These are phyloP conservation scores for Selene dorsalis DNA, from an alignment of 2,797 vertebrate genomes.

Conservation along the genomic window DNA sequence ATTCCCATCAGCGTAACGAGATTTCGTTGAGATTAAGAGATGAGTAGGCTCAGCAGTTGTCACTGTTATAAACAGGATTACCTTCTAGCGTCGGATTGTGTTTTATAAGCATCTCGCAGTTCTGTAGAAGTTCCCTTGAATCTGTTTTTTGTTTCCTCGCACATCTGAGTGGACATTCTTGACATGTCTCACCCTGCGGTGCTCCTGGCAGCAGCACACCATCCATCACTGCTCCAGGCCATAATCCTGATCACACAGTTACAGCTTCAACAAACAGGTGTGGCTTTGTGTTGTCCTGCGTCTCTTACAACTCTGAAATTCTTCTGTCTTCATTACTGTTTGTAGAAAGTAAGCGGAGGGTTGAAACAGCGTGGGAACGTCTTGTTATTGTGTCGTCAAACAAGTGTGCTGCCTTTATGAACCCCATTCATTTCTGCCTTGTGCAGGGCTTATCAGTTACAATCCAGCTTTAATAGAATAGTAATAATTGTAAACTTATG, in stretches of 20 bases:
- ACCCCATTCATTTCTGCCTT: not conserved
- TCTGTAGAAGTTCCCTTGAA: conserved; percentile 7
- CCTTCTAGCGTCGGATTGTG: not conserved
- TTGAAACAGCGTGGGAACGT: not conserved
- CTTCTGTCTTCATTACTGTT: conserved; percentile 5
- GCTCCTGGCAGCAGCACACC: conserved; percentile 25
- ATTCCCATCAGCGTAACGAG: not conserved
- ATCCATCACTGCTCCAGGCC: conserved; percentile 35
- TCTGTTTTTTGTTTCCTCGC: not conserved
- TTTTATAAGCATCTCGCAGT: not conserved
- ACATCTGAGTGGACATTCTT: conserved; percentile 53
- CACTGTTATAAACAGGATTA: not conserved
- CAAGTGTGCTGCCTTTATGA: not conserved
- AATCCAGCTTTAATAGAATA: not conserved
- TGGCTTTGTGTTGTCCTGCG: not conserved
- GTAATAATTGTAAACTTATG: too few species aligned
- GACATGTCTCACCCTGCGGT: conserved; percentile 25
- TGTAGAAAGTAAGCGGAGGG: not conserved
- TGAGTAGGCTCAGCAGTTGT: not conserved
- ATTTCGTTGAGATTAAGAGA: not conserved
- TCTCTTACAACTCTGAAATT: not conserved
- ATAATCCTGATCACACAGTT: conserved; percentile 15
- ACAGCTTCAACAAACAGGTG: conserved; percentile 14
- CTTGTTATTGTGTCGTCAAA: not conserved
- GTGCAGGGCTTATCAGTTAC: not conserved